These are phyloP conservation scores for Micoletzkya japonica DNA, from an alignment of 2,888 invertebrate species.

Conservation along the genomic window DNA sequence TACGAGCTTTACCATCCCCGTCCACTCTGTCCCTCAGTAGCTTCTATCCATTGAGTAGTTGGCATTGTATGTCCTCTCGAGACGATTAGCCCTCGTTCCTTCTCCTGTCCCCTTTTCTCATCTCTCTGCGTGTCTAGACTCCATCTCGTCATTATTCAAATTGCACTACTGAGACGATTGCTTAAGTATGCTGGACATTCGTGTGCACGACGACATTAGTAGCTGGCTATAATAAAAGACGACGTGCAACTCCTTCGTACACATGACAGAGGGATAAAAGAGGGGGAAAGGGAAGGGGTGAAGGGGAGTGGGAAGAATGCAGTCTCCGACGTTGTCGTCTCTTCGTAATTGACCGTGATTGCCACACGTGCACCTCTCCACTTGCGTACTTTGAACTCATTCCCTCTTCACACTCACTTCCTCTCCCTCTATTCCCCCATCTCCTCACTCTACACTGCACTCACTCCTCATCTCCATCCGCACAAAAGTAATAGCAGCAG, in stretches of 20 bases:
- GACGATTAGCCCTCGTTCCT: not conserved
- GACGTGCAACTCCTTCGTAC: not conserved
- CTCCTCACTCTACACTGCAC: not conserved
- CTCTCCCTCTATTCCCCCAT: not conserved
- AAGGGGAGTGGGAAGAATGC: constrained; percentile 2
- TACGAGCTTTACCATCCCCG: constrained; percentile 13
- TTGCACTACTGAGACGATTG: not conserved
- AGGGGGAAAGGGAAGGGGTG: not conserved
- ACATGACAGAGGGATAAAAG: not conserved
- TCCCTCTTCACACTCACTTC: constrained; percentile 6
- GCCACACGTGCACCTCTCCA: too few species aligned
- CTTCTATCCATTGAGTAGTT: not conserved
- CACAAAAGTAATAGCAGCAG: too few species aligned
- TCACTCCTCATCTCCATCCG: too few species aligned
- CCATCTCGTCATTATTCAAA: too few species aligned
- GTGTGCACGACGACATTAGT: not conserved
- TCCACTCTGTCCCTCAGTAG: not conserved
- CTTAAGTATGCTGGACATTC: constrained; percentile 27
- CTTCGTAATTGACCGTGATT: too few species aligned
- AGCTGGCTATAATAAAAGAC: not conserved
- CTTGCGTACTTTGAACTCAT: constrained; percentile 28
- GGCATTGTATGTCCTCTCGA: not conserved
- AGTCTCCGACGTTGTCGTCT: constrained; percentile 16
- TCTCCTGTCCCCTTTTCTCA: not conserved
- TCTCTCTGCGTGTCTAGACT: not conserved